Evolutionary conservation across 2,888 invertebrate genomes (phyloP).

Genomic region (Allophyes oxyacanthae): DNA sequence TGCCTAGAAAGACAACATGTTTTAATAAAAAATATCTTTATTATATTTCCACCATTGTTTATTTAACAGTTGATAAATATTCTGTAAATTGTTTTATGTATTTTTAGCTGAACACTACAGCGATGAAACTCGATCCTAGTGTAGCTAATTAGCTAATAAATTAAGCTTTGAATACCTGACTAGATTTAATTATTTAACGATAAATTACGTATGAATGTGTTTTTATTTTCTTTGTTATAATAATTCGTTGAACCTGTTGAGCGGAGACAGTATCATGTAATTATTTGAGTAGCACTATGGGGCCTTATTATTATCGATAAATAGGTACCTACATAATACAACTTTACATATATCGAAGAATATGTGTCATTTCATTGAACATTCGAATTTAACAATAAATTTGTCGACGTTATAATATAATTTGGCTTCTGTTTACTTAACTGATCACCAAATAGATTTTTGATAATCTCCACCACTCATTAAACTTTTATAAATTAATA

Average conservation of each 20-base stretch:
- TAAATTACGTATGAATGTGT: slow-evolving; percentile 38
- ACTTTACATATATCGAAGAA: slow-evolving; percentile 9
- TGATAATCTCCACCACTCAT: too few species aligned
- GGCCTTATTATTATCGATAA: slow-evolving; percentile 36
- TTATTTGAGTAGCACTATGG: slow-evolving; percentile 19
- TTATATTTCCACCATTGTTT: slow-evolving; percentile 37
- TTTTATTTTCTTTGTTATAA: slow-evolving; percentile 12
- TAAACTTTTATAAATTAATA: too few species aligned
- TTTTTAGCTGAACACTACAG: slow-evolving; percentile 36
- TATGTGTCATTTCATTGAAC: slow-evolving; percentile 9
- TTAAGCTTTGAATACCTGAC: slow-evolving; percentile 70
- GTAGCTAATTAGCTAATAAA: slow-evolving; percentile 57
- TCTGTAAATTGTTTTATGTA: slow-evolving; percentile 48
- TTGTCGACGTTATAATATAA: background rate
- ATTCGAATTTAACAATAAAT: slow-evolving; percentile 9
- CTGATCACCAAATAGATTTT: background rate
- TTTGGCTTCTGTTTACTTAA: background rate
- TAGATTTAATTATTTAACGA: slow-evolving; percentile 64
- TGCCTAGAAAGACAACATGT: background rate
- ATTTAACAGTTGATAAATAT: slow-evolving; percentile 35
- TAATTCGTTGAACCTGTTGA: slow-evolving; percentile 34
- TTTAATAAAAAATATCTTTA: slow-evolving; percentile 13
- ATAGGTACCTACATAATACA: background rate
- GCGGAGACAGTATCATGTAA: slow-evolving; percentile 43
- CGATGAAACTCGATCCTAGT: slow-evolving; percentile 49